Percentiles rank a stretch among this genome's conserved stretches.
These are phyloP conservation scores for Phaedon cochleariae DNA, from an alignment of 2,888 invertebrate species.

Conservation along the genomic window DNA sequence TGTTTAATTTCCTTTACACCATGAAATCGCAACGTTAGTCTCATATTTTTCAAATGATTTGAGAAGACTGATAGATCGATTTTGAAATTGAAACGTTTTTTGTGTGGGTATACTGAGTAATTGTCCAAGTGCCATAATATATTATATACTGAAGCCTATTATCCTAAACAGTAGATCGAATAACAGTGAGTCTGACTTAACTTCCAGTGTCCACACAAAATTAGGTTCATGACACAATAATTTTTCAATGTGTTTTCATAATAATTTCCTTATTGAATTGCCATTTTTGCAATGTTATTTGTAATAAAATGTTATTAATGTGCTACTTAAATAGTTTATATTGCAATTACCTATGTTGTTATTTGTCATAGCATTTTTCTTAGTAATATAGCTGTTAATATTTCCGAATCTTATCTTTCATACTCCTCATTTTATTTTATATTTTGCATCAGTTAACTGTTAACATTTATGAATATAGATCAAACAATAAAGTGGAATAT, in stretches of 20 bases:
- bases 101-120: conserved; percentile 11
- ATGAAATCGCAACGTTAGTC: conserved; percentile 42
- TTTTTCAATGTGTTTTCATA: conserved; percentile 25
- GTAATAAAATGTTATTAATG: conserved; percentile 49
- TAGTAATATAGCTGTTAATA: conserved; percentile 52
- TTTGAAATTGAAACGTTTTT: conserved; percentile 21
- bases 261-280: conserved; percentile 30
- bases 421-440: conserved; percentile 48
- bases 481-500: conserved; percentile 45
- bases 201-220: conserved; percentile 3
- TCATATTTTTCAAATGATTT: conserved; percentile 41
- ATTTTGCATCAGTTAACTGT: conserved; percentile 50
- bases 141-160: neutral
- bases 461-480: conserved; percentile 52
- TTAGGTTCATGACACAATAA: conserved; percentile 17
- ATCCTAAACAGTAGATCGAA: too few species aligned
- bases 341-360: conserved; percentile 47
- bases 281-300: conserved; percentile 40
- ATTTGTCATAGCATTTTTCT: conserved; percentile 50
- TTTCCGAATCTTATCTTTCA: conserved; percentile 43
- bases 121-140: conserved; percentile 15
- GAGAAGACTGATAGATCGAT: conserved; percentile 51
- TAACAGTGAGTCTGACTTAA: neutral
- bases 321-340: conserved; percentile 54
- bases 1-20: conserved; percentile 52